Evolutionary conservation across 2,888 invertebrate genomes (phyloP).

Genomic region (Flabesymbios commensalis): DNA sequence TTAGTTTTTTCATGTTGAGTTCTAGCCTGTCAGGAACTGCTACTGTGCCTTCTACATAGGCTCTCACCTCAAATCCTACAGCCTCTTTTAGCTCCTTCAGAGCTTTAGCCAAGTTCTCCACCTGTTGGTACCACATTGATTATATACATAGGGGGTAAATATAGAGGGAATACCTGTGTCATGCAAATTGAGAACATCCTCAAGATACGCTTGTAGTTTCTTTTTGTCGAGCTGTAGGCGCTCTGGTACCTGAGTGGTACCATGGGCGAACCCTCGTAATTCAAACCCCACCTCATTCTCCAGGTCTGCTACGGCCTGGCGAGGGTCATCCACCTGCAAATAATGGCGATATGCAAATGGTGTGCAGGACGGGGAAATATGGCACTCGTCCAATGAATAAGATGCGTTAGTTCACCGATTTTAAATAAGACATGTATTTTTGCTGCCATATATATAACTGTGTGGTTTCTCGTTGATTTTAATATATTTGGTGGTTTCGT

Average conservation of each 20-base stretch:
- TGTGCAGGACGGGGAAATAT: too few relatives aligned
- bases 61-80: slow-evolving; percentile 43
- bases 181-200: slow-evolving; percentile 43
- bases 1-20: slow-evolving; percentile 44
- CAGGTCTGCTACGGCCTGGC: slow-evolving; percentile 47
- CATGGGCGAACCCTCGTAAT: slow-evolving; percentile 42
- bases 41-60: slow-evolving; percentile 45
- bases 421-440: too few relatives aligned
- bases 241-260: slow-evolving; percentile 49
- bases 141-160: too few relatives aligned
- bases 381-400: too few relatives aligned
- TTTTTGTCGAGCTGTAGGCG: slow-evolving; percentile 43
- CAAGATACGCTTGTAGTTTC: slow-evolving; percentile 46
- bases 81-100: slow-evolving; percentile 45
- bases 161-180: slow-evolving; percentile 42
- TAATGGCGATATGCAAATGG: too few relatives aligned
- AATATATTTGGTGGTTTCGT: too few relatives aligned
- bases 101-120: slow-evolving; percentile 37
- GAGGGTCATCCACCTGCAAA: slow-evolving; percentile 26
- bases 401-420: too few relatives aligned
- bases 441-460: too few relatives aligned
- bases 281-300: slow-evolving; percentile 44
- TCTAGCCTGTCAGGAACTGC: slow-evolving; percentile 47
- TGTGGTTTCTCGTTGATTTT: too few relatives aligned
- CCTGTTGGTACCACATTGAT: slow-evolving; percentile 25